Conservation (phyloP, 2,888 invertebrate genomes). For the Oscheius onirici region DNA sequence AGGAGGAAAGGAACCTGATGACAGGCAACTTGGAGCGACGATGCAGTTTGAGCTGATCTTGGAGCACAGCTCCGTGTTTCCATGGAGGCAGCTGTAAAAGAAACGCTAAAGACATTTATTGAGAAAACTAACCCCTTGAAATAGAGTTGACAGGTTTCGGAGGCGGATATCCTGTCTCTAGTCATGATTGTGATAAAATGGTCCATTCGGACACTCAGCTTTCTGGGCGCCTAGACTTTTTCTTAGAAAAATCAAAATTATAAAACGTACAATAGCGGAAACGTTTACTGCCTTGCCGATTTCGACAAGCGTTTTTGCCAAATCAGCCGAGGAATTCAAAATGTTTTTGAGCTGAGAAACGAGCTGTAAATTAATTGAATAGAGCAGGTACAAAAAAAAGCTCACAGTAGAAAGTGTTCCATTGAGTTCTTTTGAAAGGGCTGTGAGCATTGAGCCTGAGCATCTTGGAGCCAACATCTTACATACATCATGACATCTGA, state of each 20-base stretch:
- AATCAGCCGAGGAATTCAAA: background rate
- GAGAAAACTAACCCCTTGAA: background rate
- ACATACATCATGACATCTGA: constrained; percentile 3
- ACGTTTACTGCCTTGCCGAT: background rate
- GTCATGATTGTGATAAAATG: background rate
- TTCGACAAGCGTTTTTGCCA: background rate
- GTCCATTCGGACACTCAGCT: background rate
- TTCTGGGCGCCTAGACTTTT: background rate
- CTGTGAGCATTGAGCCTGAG: constrained; percentile 8
- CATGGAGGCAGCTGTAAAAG: background rate
- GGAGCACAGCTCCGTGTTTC: background rate
- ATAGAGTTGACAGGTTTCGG: background rate
- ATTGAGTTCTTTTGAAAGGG: background rate
- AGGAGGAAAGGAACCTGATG: background rate
- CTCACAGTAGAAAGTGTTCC: background rate
- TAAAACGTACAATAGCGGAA: background rate
- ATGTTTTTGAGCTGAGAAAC: background rate
- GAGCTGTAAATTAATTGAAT: background rate
- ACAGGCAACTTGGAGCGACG: background rate
- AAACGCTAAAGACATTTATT: background rate
- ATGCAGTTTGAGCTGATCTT: background rate
- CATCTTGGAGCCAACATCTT: constrained; percentile 22
- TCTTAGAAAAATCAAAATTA: background rate
- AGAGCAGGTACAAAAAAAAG: background rate
- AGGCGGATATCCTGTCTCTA: background rate